Percentiles rank a stretch among this genome's conserved stretches.
phyloP scores from a whole-genome alignment of 2,797 vertebrate species.

The Odontamblyopus lacepedii region DNA sequence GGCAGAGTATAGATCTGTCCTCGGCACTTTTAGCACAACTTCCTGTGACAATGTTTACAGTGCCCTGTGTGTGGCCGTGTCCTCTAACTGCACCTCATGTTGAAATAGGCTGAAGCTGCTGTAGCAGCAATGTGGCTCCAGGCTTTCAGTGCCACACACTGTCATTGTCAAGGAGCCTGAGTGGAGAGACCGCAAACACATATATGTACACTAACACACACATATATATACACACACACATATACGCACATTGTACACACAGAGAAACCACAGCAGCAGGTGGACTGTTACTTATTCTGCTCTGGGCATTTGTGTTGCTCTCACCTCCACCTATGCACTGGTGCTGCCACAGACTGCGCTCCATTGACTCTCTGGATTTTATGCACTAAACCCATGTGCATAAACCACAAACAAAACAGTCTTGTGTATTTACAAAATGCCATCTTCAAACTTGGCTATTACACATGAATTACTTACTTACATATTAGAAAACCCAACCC shows the following conservation, averaged over 20 bases:
- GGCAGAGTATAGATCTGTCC: conserved; percentile 64
- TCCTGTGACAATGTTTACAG: conserved; percentile 50
- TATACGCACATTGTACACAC: conserved; percentile 14
- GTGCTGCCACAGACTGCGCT: conserved; percentile 2
- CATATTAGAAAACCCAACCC: too few species aligned
- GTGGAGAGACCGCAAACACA: conserved; percentile 28
- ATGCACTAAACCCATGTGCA: neutral
- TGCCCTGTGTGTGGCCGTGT: conserved; percentile 41
- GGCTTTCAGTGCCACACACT: conserved; percentile 71
- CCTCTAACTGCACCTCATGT: conserved; percentile 65
- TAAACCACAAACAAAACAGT: neutral
- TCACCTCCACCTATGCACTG: conserved; percentile 12
- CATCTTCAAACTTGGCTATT: neutral
- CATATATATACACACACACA: conserved; percentile 25
- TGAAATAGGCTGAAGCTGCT: conserved; percentile 64
- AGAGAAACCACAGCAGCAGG: conserved; percentile 13
- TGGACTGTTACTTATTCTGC: conserved; percentile 19
- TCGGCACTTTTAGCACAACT: conserved; percentile 64
- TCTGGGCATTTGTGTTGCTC: conserved; percentile 17
- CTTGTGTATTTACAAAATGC: neutral
- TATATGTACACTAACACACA: conserved; percentile 6
- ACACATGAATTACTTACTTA: neutral
- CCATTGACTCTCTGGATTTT: neutral
- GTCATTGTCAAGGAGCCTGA: conserved; percentile 68
- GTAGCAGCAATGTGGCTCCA: conserved; percentile 62